phyloP scores from a whole-genome alignment of 2,797 vertebrate species.

The Tarsius wallacei region DNA sequence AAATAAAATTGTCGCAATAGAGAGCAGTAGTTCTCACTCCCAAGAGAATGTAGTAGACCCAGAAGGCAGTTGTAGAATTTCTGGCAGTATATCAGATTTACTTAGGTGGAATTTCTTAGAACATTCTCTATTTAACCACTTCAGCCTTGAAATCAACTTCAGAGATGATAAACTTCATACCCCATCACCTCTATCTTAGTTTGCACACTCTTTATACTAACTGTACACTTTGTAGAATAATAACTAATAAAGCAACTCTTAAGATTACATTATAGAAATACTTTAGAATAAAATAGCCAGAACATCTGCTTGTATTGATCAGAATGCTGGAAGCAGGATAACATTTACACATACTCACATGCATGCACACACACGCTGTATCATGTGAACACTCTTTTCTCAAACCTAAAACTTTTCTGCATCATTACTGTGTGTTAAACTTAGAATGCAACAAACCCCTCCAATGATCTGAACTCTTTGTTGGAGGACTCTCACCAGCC shows the following conservation, averaged over 20 bases:
- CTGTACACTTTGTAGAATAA: neutral
- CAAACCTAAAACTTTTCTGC: neutral
- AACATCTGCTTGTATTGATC: neutral
- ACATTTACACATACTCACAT: neutral
- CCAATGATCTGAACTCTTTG: neutral
- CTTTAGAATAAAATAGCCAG: neutral
- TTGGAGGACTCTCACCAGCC: neutral
- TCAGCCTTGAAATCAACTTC: conserved; percentile 32
- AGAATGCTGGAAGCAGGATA: neutral
- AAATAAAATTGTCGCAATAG: conserved; percentile 74
- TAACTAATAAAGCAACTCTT: conserved; percentile 24
- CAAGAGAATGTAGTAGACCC: conserved; percentile 35
- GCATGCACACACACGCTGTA: neutral
- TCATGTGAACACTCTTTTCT: conserved; percentile 25
- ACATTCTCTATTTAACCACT: conserved; percentile 63
- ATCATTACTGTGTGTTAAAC: neutral
- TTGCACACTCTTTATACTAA: neutral
- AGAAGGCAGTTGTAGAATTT: conserved; percentile 67
- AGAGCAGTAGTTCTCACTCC: conserved; percentile 57
- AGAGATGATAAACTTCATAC: conserved; percentile 21
- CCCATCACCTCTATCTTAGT: neutral
- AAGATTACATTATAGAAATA: neutral
- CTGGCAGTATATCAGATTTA: conserved; percentile 64
- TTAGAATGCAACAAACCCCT: neutral
- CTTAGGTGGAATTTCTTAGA: conserved; percentile 72